Evolutionary conservation across 2,113 vertebrate genomes (phyloP), one percentile per base, ranked within the genome.

Genomic region (Numida meleagris): DNA sequence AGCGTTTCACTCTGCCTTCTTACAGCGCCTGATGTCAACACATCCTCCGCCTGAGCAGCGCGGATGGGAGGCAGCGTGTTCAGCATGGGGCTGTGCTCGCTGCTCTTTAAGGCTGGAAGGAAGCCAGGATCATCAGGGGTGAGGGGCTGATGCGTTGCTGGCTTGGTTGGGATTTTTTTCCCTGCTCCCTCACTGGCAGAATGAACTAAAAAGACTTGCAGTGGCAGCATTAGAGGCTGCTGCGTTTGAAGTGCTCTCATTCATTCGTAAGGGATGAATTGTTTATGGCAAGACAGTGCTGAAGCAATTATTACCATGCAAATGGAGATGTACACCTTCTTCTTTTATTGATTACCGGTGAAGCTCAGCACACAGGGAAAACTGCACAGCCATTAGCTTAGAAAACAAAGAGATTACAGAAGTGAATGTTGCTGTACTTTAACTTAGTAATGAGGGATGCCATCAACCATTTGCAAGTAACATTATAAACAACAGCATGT

Each of bases 11-110:
- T 36, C 70, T 70, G 62, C 65, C 63, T 84, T 50, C 20, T 9
- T 27, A 20, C 70, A 72, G 80, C 57, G 2, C 86, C 75, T 36
- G 3, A 11, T 88, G 86, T 72, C 94, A 78, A 81, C 68, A 48
- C 79, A 23, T 83, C 88, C 72, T 50, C 71, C 0, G 0, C 82
- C 34, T 8, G 72, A 76, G 67, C 3, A 0, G 50, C 5, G 45
- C 45, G 3, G 62, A 40, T 25, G 1, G 1, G 59, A 62, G 72
- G 68, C 92, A 55, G 88, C 1, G 0, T 0, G 3, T 46, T 90
- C 76, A 11, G 79, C 68, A 11, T 33, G 70, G 76, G 51, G 1
- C 33, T 65, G n/a, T 53, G 62, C 83, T 90, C 2, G 0, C 51
- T 55, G 10, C 77, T 61, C 88, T 57, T 74, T 27, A 10, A 27